phyloP scores from a whole-genome alignment of 2,888 invertebrate genomes.

The Aradus depressus region DNA sequence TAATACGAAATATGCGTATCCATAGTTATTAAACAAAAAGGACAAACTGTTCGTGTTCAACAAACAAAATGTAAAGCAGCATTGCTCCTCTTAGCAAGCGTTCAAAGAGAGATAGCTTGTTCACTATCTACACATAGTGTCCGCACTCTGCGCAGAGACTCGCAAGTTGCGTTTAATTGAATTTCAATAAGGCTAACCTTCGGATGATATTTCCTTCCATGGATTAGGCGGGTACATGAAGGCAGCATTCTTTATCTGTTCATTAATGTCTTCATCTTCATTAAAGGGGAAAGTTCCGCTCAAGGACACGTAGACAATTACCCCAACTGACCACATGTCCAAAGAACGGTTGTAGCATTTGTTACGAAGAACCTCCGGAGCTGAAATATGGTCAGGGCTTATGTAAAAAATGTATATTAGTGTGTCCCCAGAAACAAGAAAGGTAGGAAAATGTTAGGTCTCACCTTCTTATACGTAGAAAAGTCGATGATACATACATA shows the following conservation, averaged over 20 bases:
- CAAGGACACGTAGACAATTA: conserved; percentile 94
- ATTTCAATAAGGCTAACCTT: conserved; percentile 47
- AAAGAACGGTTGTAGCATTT: conserved; percentile 97
- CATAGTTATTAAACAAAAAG: no score
- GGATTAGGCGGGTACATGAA: conserved; percentile 99
- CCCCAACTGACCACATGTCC: conserved; percentile 99
- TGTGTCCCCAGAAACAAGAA: no score
- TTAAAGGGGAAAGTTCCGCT: conserved; percentile 99
- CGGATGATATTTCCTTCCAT: conserved; percentile 90
- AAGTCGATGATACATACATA: no score
- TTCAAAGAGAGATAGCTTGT: conserved; percentile 4
- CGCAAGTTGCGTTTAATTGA: no score
- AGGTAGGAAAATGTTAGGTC: no score
- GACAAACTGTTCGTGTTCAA: no score
- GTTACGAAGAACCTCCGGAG: conserved; percentile 94
- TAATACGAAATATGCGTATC: background rate
- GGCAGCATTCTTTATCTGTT: conserved; percentile 98
- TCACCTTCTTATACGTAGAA: no score
- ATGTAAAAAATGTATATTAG: no score
- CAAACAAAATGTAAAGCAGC: no score
- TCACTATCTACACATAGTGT: conserved; percentile 12
- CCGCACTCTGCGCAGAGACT: no score
- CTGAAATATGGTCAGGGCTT: conserved; percentile 45
- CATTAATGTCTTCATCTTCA: conserved; percentile 98
- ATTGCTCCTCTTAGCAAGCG: no score